A percentile compares a stretch with the other conserved stretches of the same genome.
phyloP scores from a whole-genome alignment of 1,140 invertebrate genomes.

The Caenorhabditis tropicalis region DNA sequence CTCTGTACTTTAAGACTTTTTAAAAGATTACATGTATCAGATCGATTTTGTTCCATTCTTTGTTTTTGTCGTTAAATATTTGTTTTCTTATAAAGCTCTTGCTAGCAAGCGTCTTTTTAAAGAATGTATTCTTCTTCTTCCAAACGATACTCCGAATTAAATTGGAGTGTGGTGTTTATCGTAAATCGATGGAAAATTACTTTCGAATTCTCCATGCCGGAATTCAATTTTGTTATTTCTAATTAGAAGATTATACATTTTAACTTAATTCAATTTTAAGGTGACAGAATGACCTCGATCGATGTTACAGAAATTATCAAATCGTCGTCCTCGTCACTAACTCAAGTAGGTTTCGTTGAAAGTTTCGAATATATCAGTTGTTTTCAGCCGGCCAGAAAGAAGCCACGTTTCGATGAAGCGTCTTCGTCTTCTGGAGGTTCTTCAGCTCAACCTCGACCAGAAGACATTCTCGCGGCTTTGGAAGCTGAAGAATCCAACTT shows the following conservation, averaged over 20 bases:
- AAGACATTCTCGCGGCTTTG: conserved; percentile 57
- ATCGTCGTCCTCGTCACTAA: background rate
- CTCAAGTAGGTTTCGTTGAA: conserved; percentile 16
- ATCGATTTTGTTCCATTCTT: background rate
- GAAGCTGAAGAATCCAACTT: conserved; percentile 55
- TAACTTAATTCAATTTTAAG: no score
- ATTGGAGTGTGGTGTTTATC: background rate
- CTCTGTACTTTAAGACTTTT: no score
- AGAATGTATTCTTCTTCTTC: no score
- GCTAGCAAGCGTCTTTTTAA: no score
- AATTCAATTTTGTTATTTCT: no score
- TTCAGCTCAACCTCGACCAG: conserved; percentile 6
- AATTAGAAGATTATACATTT: no score
- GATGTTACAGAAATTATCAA: conserved; percentile 54
- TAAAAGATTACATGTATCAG: no score
- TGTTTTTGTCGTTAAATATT: background rate
- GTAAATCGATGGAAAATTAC: background rate
- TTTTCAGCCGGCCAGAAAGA: conserved; percentile 28
- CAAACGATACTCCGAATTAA: background rate
- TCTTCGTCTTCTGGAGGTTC: conserved; percentile 13
- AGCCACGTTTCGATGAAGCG: conserved; percentile 20
- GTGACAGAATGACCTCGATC: conserved; percentile 48
- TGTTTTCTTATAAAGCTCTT: no score
- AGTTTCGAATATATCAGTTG: background rate
- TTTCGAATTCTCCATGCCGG: background rate